Evolutionary conservation across 2,888 invertebrate species (phyloP), one percentile per base, ranked within the genome.

Genomic region (Tineola bisselliella): DNA sequence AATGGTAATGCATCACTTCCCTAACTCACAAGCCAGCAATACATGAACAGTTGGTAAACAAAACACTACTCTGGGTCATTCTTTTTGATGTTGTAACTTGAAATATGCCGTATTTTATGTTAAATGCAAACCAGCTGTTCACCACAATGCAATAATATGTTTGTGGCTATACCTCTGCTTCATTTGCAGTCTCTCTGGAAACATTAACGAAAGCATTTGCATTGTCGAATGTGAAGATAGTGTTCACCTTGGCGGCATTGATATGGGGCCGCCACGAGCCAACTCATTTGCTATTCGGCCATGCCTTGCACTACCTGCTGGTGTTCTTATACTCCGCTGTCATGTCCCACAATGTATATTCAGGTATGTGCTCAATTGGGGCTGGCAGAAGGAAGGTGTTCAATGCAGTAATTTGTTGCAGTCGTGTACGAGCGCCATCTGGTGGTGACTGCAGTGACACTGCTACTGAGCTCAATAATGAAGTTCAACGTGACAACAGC

Each of bases 251-350:
- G 15, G 91, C 92, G 0, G 88, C 88, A 68, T 74, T 91, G 62
- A 91, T 92, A 63, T 92, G 92, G 92, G 89, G 89, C 60, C 69
- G 71, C 59, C 71, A 69, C 0, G 78, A 72, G 6, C 67, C 72
- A 0, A 61, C 71, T 0, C 25, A 30, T 19, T 1, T 5, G 25
- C 15, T 18, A 8, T 15, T 8, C 2, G 31, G 15, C 15, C 18
- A 54, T 25, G n/a, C 70, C 8, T 68, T 88, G 11, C 91, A 91
- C 70, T 83, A 89, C 63, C 65, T 80, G 8, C 84, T 93, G 0
- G 91, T 93, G 1, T 88, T 89, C 62, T 79, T 88, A 0, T 93
- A 93, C 69, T 90, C 90, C 61, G 81, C 90, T 17, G 81, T 91
- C 10, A 90, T 91, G 0, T 88, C 91, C 63, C 76, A 90, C 33